These are phyloP conservation scores for Onchidella celtica DNA, from an alignment of 2,888 invertebrate genomes.

Conservation along the genomic window DNA sequence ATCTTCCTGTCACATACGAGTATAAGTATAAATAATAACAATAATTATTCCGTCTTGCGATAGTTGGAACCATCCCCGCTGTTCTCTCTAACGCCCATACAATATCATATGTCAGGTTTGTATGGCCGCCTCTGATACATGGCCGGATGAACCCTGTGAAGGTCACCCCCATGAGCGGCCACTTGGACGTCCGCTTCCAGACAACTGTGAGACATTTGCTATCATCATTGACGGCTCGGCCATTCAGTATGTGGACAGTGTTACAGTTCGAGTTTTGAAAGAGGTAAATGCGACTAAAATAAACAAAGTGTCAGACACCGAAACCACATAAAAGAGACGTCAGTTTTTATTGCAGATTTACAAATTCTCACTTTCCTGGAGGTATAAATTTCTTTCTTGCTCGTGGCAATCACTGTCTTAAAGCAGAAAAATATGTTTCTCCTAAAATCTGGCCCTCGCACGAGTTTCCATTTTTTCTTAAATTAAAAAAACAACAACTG, in stretches of 20 bases:
- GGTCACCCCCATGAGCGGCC: conserved; percentile 42
- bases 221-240: conserved; percentile 79
- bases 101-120: no score
- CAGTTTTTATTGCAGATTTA: not conserved
- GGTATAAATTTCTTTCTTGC: no score
- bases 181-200: conserved; percentile 3
- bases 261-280: conserved; percentile 73
- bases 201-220: conserved; percentile 58
- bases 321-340: not conserved
- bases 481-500: no score
- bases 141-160: conserved; percentile 54
- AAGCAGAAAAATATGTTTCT: no score
- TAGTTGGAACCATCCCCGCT: no score
- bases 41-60: no score
- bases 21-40: no score
- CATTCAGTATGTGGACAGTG: conserved; percentile 76
- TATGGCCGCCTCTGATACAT: conserved; percentile 51
- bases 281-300: conserved; percentile 60
- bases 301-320: not conserved
- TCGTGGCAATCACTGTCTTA: not conserved
- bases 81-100: no score
- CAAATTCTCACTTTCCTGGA: not conserved
- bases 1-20: no score
- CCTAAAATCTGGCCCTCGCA: no score
- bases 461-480: no score